A percentile compares a stretch with the other conserved stretches of the same genome.
Evolutionary conservation across 35 echinoderm and acorn worm species (phyloP).

Genomic region (Stichopus chloronotus): DNA sequence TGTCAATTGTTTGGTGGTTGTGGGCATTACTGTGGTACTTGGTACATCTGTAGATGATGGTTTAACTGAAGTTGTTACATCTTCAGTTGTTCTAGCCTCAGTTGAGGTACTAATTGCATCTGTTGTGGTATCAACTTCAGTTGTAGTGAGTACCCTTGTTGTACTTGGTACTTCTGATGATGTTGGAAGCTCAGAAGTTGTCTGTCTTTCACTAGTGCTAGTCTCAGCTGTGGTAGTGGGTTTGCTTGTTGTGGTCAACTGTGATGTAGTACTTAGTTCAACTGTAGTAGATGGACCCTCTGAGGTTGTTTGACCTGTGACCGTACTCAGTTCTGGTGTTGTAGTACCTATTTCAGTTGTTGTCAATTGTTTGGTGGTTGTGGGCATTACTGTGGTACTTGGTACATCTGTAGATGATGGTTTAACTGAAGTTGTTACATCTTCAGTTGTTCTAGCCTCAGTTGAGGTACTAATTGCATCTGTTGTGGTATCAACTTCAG

Average conservation of each 20-base stretch:
- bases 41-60: slow-evolving; percentile 27
- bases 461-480: neutral
- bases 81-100: neutral
- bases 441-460: slow-evolving; percentile 10
- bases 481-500: neutral
- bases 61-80: neutral
- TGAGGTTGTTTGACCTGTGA: too few species aligned
- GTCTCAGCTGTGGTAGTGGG: neutral
- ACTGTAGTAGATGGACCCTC: too few species aligned
- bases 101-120: slow-evolving; percentile 14
- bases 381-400: too few species aligned
- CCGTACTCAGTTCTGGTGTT: too few species aligned
- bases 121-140: neutral
- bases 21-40: slow-evolving; percentile 22
- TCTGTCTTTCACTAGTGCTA: neutral
- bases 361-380: too few species aligned
- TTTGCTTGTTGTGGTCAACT: too few species aligned
- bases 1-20: neutral
- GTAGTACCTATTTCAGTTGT: too few species aligned
- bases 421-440: neutral
- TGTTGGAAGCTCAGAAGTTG: neutral
- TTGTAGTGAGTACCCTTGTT: neutral
- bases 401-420: neutral
- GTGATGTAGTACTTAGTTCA: too few species aligned
- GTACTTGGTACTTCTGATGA: neutral